Conservation (phyloP, 2,888 invertebrate genomes). For the Tortricodes alternella region DNA sequence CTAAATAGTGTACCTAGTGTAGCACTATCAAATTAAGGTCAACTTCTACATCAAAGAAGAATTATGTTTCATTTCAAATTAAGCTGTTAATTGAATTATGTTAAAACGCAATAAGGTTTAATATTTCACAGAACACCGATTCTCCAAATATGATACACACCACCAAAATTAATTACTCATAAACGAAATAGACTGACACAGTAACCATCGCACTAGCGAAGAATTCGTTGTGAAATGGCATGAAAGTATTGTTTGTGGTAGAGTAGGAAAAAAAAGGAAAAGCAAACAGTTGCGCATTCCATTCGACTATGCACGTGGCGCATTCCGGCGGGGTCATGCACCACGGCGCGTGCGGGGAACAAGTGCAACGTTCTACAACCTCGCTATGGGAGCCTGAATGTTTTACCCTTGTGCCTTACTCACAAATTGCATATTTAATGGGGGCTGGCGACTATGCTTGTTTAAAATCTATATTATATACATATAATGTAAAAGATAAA, state of each 20-base stretch:
- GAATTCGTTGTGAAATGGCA: constrained; percentile 76
- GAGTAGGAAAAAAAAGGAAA: constrained; percentile 68
- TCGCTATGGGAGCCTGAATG: constrained; percentile 16
- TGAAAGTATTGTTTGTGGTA: constrained; percentile 77
- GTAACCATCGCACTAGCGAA: constrained; percentile 63
- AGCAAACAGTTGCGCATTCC: constrained; percentile 82
- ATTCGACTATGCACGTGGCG: constrained; percentile 78
- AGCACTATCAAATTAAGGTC: constrained; percentile 4
- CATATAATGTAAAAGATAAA: too few relatives aligned
- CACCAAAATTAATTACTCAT: constrained; percentile 20
- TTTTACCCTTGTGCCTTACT: constrained; percentile 4
- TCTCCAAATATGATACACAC: neutral
- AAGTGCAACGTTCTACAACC: constrained; percentile 61
- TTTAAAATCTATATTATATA: too few relatives aligned
- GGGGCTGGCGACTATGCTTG: neutral
- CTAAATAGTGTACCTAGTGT: neutral
- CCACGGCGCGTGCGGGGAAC: constrained; percentile 76
- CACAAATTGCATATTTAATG: neutral
- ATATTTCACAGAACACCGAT: constrained; percentile 7
- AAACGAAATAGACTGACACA: constrained; percentile 46
- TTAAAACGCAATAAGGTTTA: neutral
- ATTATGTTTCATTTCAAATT: neutral
- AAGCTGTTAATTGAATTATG: neutral
- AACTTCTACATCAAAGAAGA: constrained; percentile 22
- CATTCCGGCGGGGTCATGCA: constrained; percentile 81